These are phyloP conservation scores for Nomada hirtipes DNA, from an alignment of 2,888 invertebrate genomes.

Conservation along the genomic window DNA sequence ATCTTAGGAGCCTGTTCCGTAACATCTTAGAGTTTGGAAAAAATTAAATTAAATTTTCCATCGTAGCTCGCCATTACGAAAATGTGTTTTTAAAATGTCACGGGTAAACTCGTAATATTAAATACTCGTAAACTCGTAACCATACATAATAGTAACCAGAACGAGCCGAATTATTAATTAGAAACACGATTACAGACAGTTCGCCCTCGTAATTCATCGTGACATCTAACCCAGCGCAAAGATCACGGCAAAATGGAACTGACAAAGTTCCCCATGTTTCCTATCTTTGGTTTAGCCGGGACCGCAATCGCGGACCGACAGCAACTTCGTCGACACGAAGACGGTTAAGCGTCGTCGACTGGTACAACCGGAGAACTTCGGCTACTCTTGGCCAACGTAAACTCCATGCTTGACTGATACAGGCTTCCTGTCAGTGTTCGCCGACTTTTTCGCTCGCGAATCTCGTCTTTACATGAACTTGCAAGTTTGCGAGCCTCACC, in stretches of 20 bases:
- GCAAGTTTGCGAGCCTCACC: not conserved
- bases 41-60: too few relatives aligned
- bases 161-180: too few relatives aligned
- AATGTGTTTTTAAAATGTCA: too few relatives aligned
- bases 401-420: not conserved
- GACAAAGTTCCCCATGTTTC: not conserved
- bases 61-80: too few relatives aligned
- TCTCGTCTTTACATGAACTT: not conserved
- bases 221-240: not conserved
- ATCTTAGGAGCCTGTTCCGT: not conserved
- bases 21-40: not conserved
- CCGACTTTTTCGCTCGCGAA: conserved; percentile 1
- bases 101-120: too few relatives aligned
- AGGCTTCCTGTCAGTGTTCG: not conserved
- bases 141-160: not conserved
- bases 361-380: not conserved
- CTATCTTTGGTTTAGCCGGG: not conserved
- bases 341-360: conserved; percentile 1
- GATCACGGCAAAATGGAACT: not conserved
- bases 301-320: conserved; percentile 1
- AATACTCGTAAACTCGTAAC: too few relatives aligned
- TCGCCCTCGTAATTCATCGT: not conserved
- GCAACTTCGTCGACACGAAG: conserved; percentile 4
- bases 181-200: not conserved
- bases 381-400: not conserved